Percentiles rank a stretch among this genome's conserved stretches.
phyloP scores from a whole-genome alignment of 2,888 invertebrate species.

The Taphrorychus bicolor region DNA sequence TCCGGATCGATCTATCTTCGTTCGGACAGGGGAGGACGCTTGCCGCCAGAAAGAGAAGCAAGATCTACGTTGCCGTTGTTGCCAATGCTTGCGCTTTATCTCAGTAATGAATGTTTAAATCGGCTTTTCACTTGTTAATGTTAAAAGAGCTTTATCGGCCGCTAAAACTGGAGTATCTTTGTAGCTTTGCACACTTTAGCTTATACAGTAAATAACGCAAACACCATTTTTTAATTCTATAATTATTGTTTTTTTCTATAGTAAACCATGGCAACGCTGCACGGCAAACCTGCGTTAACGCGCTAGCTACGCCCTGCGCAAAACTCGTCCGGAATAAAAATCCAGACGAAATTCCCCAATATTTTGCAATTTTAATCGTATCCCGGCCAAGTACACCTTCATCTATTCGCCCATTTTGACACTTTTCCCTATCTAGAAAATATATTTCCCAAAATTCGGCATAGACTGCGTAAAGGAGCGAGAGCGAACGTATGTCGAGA shows the following conservation, averaged over 20 bases:
- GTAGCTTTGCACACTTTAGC: too few relatives aligned
- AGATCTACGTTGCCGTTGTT: background rate
- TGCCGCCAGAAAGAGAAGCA: constrained; percentile 52
- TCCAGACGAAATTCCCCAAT: background rate
- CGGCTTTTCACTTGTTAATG: too few relatives aligned
- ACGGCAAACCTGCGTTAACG: constrained; percentile 31
- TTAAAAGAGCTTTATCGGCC: too few relatives aligned
- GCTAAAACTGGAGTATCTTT: too few relatives aligned
- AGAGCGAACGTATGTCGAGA: constrained; percentile 22
- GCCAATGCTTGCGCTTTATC: too few relatives aligned
- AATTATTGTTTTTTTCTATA: too few relatives aligned
- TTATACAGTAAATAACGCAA: too few relatives aligned
- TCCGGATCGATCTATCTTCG: constrained; percentile 60
- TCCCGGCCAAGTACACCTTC: background rate
- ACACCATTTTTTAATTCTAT: too few relatives aligned
- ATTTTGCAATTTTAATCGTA: constrained; percentile 1
- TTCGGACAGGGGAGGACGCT: constrained; percentile 54
- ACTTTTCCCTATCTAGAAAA: background rate
- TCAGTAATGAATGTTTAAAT: too few relatives aligned
- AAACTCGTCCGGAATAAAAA: constrained; percentile 12
- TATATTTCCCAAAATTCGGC: background rate
- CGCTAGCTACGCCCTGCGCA: constrained; percentile 48
- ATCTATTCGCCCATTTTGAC: background rate
- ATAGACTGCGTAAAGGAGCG: background rate
- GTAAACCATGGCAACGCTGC: background rate